Percentiles rank a stretch among this genome's conserved stretches.
Evolutionary conservation across 2,113 vertebrate species (phyloP).

Genomic region (Ameiurus melas): DNA sequence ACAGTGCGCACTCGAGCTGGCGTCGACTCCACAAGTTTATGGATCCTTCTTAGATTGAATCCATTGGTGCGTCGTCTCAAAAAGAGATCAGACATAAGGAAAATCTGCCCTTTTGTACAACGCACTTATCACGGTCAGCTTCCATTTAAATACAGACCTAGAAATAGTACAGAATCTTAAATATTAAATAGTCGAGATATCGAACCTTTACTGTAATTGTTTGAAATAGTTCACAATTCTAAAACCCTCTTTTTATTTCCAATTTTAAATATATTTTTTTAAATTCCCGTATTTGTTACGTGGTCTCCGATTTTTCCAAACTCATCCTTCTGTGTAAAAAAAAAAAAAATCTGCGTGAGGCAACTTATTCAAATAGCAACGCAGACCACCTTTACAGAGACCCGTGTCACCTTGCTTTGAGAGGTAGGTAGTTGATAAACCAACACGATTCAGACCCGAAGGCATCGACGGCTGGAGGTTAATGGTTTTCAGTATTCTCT

Average conservation of each 20-base stretch:
- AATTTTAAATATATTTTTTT: background rate
- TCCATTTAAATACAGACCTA: too few species aligned
- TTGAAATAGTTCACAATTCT: background rate
- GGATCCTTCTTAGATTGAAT: too few species aligned
- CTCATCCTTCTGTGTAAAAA: background rate
- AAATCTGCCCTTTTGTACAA: too few species aligned
- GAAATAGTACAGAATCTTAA: too few species aligned
- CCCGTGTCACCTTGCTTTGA: slow-evolving; percentile 74
- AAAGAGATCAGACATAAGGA: too few species aligned
- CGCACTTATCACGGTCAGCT: too few species aligned
- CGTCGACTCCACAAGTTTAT: too few species aligned
- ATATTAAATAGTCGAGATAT: too few species aligned
- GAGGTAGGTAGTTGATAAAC: slow-evolving; percentile 60
- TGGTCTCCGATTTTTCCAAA: background rate
- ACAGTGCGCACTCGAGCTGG: too few species aligned
- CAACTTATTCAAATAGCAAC: background rate
- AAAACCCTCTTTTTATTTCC: background rate
- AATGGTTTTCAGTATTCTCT: slow-evolving; percentile 74
- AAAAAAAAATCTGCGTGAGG: background rate
- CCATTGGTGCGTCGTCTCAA: too few species aligned
- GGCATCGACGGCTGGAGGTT: slow-evolving; percentile 66
- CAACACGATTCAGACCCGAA: slow-evolving; percentile 48
- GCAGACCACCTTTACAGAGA: background rate
- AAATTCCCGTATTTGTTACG: background rate
- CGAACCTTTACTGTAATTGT: too few species aligned